phyloP scores from a whole-genome alignment of 2,113 vertebrate species.

The Manacus vitellinus region DNA sequence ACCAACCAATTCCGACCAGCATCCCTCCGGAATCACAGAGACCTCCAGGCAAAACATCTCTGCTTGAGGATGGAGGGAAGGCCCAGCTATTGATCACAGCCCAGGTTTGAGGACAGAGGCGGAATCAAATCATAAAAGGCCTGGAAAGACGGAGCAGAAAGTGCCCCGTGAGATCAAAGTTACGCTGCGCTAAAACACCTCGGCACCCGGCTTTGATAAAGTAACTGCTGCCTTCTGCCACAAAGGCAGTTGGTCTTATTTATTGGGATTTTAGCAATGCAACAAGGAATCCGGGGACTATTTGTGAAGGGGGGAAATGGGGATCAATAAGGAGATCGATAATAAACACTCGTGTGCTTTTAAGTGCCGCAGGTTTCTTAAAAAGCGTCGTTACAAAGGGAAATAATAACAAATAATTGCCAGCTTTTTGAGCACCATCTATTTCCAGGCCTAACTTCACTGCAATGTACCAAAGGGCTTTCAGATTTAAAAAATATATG shows the following conservation, averaged over 20 bases:
- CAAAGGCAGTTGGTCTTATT: not conserved
- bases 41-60: not conserved
- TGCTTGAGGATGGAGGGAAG: not conserved
- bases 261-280: not conserved
- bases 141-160: not conserved
- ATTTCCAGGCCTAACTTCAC: not conserved
- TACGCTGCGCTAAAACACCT: not conserved
- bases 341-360: not conserved
- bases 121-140: not conserved
- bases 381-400: not conserved
- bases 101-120: not conserved
- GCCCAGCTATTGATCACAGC: not conserved
- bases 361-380: not conserved
- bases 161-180: not conserved
- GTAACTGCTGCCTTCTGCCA: not conserved
- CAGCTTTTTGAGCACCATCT: not conserved
- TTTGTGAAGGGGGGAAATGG: not conserved
- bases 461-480: not conserved
- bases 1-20: not conserved
- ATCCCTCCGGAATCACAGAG: fast-evolving
- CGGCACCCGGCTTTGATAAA: not conserved
- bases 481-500: not conserved
- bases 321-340: not conserved
- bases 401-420: conserved; percentile 15
- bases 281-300: not conserved